These are phyloP conservation scores for Drosophila auraria DNA, from an alignment of 1,140 invertebrate species.

Conservation along the genomic window DNA sequence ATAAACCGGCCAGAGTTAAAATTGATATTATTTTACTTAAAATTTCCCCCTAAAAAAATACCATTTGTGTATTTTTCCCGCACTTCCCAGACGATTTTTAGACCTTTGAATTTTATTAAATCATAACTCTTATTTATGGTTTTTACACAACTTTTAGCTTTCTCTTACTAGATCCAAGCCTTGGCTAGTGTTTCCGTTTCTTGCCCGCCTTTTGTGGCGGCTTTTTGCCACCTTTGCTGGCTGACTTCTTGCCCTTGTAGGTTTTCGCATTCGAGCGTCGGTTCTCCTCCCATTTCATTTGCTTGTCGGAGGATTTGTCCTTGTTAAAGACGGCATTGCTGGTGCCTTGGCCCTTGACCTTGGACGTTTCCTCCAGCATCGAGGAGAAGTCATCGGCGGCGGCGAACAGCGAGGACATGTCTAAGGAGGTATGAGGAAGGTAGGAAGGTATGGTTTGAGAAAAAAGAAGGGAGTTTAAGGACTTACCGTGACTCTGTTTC, in stretches of 20 bases:
- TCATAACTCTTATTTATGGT: constrained; percentile 4
- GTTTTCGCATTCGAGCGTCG: constrained; percentile 82
- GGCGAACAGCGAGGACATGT: constrained; percentile 88
- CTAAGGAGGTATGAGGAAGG: no score
- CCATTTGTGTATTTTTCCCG: no score
- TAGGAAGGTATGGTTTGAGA: no score
- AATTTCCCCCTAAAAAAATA: no score
- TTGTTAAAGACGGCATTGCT: constrained; percentile 88
- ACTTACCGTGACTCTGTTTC: constrained; percentile 73
- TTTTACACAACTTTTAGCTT: constrained; percentile 29
- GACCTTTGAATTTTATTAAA: no score
- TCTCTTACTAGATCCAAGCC: background rate
- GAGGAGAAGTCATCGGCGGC: constrained; percentile 91
- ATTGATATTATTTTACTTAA: no score
- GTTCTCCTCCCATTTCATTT: constrained; percentile 89
- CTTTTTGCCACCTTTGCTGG: background rate
- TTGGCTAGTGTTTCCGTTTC: constrained; percentile 64
- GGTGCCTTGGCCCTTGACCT: constrained; percentile 88
- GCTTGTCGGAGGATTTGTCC: constrained; percentile 89
- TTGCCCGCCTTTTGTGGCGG: constrained; percentile 45
- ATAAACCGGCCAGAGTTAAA: background rate
- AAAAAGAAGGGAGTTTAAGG: background rate
- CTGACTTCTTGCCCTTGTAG: constrained; percentile 62
- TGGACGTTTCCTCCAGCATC: constrained; percentile 89
- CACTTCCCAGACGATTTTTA: no score